phyloP scores from a whole-genome alignment of 1,140 invertebrate genomes.

The Drosophila jambulina region DNA sequence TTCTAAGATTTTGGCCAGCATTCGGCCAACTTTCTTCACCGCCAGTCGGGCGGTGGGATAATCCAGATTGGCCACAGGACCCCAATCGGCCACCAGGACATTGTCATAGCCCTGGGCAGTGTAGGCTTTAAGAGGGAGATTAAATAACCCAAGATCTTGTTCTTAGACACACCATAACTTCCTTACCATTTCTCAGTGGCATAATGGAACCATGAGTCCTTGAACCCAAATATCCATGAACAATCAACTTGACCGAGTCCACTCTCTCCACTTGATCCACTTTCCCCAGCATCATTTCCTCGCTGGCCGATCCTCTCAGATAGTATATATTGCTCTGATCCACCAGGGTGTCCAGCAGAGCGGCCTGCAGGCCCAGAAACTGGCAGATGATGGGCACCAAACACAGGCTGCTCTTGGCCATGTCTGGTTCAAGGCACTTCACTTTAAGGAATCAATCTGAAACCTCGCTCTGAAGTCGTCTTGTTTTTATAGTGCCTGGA shows the following conservation, averaged over 20 bases:
- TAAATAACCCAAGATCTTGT: no score
- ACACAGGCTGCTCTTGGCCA: slow-evolving; percentile 49
- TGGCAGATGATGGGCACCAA: slow-evolving; percentile 47
- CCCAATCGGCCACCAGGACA: slow-evolving; percentile 76
- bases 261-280: slow-evolving; percentile 32
- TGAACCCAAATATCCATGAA: slow-evolving; percentile 74
- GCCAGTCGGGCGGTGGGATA: slow-evolving; percentile 64
- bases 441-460: not conserved
- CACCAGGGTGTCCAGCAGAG: slow-evolving; percentile 40
- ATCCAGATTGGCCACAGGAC: slow-evolving; percentile 66
- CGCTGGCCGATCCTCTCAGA: slow-evolving; percentile 12
- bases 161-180: no score
- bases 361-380: slow-evolving; percentile 35
- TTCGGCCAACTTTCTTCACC: slow-evolving; percentile 43
- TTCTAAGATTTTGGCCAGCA: slow-evolving; percentile 55
- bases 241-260: slow-evolving; percentile 69
- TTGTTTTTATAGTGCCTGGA: slow-evolving; percentile 27
- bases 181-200: slow-evolving; percentile 73
- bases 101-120: slow-evolving; percentile 63
- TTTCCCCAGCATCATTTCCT: slow-evolving; percentile 37
- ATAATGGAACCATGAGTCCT: slow-evolving; percentile 69
- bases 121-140: slow-evolving; percentile 51
- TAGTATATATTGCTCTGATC: slow-evolving; percentile 70
- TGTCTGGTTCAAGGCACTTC: not conserved
- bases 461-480: not conserved